Percentiles rank a stretch among this genome's conserved stretches.
These are phyloP conservation scores for Daboia siamensis DNA, from an alignment of 2,113 vertebrate genomes.

Conservation along the genomic window DNA sequence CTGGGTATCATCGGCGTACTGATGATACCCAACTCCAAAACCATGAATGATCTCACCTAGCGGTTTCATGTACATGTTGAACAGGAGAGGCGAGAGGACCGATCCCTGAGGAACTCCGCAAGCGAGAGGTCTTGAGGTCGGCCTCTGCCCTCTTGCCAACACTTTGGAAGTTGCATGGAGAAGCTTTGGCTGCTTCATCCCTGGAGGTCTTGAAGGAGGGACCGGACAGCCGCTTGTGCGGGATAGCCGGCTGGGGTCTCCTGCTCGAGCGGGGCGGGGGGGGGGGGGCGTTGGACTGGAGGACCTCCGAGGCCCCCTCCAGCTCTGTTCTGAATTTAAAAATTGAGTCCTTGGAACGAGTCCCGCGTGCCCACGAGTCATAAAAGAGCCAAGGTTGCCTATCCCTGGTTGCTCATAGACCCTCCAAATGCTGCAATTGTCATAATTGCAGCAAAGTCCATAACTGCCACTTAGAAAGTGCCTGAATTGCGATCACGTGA, in stretches of 20 bases:
- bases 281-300: neutral
- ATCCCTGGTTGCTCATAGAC: neutral
- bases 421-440: neutral
- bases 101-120: no score
- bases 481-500: neutral
- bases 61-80: no score
- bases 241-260: neutral
- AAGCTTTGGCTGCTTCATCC: neutral
- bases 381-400: no score
- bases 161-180: neutral
- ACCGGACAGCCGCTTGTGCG: neutral
- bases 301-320: neutral
- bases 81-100: no score
- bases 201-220: no score
- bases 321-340: neutral
- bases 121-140: no score
- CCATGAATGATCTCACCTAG: no score
- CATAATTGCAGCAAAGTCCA: neutral
- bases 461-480: neutral
- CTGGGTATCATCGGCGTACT: no score
- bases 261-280: neutral
- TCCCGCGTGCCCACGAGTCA: no score
- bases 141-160: no score
- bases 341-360: neutral
- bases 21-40: no score